A percentile compares a stretch with the other conserved stretches of the same genome.
These are phyloP conservation scores for Neomonachus schauinslandi DNA, from an alignment of 2,113 vertebrate species.

Conservation along the genomic window DNA sequence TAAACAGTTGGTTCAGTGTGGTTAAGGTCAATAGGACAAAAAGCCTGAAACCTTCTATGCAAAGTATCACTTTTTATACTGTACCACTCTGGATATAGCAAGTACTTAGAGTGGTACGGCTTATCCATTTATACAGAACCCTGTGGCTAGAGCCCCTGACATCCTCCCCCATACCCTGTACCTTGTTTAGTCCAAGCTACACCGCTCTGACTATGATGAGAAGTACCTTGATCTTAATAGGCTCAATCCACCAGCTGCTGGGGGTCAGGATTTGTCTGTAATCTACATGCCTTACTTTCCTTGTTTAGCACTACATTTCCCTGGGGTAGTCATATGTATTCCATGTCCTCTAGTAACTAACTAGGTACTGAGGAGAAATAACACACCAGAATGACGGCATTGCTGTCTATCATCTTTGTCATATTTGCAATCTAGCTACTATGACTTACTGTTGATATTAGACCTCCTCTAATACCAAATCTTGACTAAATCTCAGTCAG, in stretches of 20 bases:
- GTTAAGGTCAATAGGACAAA: slow-evolving; percentile 8
- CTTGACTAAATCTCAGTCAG: neutral
- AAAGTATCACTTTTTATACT: neutral
- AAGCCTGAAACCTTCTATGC: neutral
- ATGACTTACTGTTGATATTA: neutral
- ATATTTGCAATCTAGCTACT: neutral
- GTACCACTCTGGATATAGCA: neutral
- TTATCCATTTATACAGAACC: neutral
- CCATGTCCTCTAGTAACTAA: neutral
- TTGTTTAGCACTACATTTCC: neutral
- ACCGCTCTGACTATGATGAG: neutral
- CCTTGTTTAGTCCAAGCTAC: neutral
- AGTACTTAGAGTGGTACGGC: neutral
- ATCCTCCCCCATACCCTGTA: neutral
- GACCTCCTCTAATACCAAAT: neutral
- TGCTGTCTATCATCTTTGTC: neutral
- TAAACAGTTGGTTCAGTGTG: neutral
- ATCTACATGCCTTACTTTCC: neutral
- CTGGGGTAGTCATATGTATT: neutral
- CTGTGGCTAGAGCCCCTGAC: neutral
- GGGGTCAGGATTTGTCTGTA: neutral
- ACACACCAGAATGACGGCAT: neutral
- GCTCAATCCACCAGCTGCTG: neutral
- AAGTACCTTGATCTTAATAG: neutral
- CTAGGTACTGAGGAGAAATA: neutral